Percentiles rank a stretch among this genome's conserved stretches.
phyloP scores from a whole-genome alignment of 2,888 invertebrate genomes.

The Drosophila infuscata region DNA sequence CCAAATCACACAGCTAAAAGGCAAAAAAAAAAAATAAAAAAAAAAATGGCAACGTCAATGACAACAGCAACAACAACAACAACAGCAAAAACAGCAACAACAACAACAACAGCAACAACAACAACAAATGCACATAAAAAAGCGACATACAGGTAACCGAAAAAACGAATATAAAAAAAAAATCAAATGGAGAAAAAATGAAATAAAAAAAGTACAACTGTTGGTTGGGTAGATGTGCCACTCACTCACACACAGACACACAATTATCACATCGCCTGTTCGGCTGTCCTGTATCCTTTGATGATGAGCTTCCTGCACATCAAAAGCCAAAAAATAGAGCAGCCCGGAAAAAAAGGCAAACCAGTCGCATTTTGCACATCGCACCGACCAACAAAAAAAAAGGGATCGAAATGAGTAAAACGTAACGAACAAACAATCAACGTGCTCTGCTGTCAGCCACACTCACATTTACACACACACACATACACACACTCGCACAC shows the following conservation, averaged over 20 bases:
- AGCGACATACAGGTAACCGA: conserved; percentile 50
- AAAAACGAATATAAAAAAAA: conserved; percentile 1
- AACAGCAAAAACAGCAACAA: conserved; percentile 23
- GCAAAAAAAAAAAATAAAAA: conserved; percentile 56
- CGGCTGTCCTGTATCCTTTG: conserved; percentile 56
- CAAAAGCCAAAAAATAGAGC: conserved; percentile 78
- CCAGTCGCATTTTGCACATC: conserved; percentile 51
- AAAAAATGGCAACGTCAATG: conserved; percentile 38
- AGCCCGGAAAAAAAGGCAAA: conserved; percentile 42
- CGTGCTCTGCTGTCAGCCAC: conserved; percentile 67
- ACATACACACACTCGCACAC: background rate
- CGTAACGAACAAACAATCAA: conserved; percentile 79
- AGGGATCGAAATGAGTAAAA: conserved; percentile 77
- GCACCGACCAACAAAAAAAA: conserved; percentile 43
- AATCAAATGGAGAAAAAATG: conserved; percentile 6
- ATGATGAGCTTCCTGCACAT: conserved; percentile 80
- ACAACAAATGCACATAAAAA: conserved; percentile 40
- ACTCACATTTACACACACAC: conserved; percentile 30
- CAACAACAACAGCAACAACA: too few species aligned
- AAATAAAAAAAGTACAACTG: conserved; percentile 6
- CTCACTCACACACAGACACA: conserved; percentile 43
- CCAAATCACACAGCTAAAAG: conserved; percentile 68
- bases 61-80: conserved; percentile 13
- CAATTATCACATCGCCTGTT: conserved; percentile 68
- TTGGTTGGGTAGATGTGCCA: conserved; percentile 7